Evolutionary conservation across 2,888 invertebrate genomes (phyloP), one percentile per base, ranked within the genome.

Genomic region (Dendrolimus pini): DNA sequence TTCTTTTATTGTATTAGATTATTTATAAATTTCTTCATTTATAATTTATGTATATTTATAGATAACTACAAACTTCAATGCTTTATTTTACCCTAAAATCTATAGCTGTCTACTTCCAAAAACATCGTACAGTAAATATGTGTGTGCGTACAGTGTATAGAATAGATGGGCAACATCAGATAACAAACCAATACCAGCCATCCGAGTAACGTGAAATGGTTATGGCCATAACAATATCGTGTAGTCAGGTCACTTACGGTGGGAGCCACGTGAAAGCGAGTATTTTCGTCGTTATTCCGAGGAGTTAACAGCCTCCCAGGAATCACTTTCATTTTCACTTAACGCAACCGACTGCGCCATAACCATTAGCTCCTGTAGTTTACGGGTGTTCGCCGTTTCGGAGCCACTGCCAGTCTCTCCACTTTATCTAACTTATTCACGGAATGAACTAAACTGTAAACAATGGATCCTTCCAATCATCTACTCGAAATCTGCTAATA

Each of bases 301-400:
- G 67, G 68, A 80, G 80, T 76, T 79, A 82, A 80, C 77, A 72
- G 77, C 62, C 81, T 76, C 80, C 61, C 65, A 78, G 72, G 80
- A 83, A 82, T 82, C 78, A 81, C 82, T 85, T 85, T 84, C 80
- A 82, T 83, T 86, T 85, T 85, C 86, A 85, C 85, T 84, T 81
- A 84, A 77, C 75, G 72, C 78, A 75, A 77, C 78, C 74, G 78
- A 83, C 81, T 77, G 76, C 78, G 77, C 73, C 76, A 82, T 84
- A 82, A 82, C 78, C 82, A 81, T 87, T 85, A 85, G 80, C 81
- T 80, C 75, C 75, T 69, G 73, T 78, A 82, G 81, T 85, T 85
- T 83, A 85, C 79, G 75, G 71, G 79, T 70, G 64, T 70, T 75
- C 69, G 69, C 62, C 63, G 64, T 74, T 71, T 74, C 70, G 67